Percentiles rank a stretch among this genome's conserved stretches.
Conservation (phyloP, 2,888 invertebrate genomes). For the Chloroclysta siterata region DNA sequence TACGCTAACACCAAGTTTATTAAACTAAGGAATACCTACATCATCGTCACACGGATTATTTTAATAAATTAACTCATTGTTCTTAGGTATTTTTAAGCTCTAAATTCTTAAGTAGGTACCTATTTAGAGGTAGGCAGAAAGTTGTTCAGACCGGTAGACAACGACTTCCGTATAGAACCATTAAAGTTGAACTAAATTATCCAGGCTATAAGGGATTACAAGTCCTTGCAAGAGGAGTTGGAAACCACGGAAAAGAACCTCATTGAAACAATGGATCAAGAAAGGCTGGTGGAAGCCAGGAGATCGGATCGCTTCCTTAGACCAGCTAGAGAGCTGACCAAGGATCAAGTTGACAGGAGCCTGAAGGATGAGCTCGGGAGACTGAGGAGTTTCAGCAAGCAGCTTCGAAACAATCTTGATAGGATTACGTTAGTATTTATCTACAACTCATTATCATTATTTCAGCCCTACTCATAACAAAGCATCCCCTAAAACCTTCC, state of each 20-base stretch:
- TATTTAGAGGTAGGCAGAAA: no score
- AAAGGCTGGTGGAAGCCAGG: constrained; percentile 89
- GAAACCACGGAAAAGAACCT: constrained; percentile 87
- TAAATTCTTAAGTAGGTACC: no score
- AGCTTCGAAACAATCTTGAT: constrained; percentile 84
- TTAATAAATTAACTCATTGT: no score
- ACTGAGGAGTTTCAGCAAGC: constrained; percentile 83
- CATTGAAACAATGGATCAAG: constrained; percentile 87
- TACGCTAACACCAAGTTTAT: no score
- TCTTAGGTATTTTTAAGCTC: no score
- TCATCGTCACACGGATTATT: no score
- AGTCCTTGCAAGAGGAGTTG: constrained; percentile 88
- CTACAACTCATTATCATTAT: not conserved
- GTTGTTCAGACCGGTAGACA: no score
- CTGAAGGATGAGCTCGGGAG: constrained; percentile 87
- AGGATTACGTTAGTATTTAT: constrained; percentile 81
- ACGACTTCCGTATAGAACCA: no score
- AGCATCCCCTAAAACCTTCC: no score
- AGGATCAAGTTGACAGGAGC: constrained; percentile 87
- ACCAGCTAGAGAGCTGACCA: constrained; percentile 87
- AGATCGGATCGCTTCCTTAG: constrained; percentile 88
- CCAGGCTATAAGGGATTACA: constrained; percentile 88
- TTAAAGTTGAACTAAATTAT: no score
- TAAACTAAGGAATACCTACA: no score
- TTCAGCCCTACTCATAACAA: no score